Conservation (phyloP, 2,113 vertebrate genomes). For the Heteronetta atricapilla region DNA sequence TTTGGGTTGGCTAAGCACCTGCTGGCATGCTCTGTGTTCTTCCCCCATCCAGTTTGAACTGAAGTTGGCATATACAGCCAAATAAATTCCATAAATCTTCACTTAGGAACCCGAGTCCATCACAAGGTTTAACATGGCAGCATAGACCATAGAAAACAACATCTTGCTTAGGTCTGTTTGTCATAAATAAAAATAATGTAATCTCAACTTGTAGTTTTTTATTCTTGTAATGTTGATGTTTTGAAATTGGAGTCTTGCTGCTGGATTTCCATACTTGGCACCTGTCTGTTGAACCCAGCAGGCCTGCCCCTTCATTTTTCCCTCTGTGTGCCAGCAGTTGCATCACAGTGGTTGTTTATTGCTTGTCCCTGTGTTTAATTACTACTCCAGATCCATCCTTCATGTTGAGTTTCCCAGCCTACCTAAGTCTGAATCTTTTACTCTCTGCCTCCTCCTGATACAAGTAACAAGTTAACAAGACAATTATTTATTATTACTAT, state of each 20-base stretch:
- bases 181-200: neutral
- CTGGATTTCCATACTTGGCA: neutral
- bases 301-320: neutral
- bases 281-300: neutral
- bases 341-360: neutral
- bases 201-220: neutral
- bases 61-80: neutral
- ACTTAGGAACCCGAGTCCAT: fast-evolving
- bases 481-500: neutral
- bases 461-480: neutral
- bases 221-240: neutral
- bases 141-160: neutral
- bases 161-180: neutral
- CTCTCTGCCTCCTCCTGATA: neutral
- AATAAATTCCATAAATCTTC: neutral
- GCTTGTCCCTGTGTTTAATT: neutral
- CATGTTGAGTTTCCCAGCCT: neutral
- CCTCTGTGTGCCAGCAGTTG: neutral
- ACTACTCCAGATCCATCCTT: neutral
- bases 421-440: neutral
- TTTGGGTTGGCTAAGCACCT: neutral
- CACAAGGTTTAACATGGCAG: neutral
- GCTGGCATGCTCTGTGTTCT: neutral
- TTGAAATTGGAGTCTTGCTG: neutral
- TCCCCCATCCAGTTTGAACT: neutral